Evolutionary conservation across 1,140 invertebrate genomes (phyloP), one percentile per base, ranked within the genome.

Genomic region (Papilio xuthus): DNA sequence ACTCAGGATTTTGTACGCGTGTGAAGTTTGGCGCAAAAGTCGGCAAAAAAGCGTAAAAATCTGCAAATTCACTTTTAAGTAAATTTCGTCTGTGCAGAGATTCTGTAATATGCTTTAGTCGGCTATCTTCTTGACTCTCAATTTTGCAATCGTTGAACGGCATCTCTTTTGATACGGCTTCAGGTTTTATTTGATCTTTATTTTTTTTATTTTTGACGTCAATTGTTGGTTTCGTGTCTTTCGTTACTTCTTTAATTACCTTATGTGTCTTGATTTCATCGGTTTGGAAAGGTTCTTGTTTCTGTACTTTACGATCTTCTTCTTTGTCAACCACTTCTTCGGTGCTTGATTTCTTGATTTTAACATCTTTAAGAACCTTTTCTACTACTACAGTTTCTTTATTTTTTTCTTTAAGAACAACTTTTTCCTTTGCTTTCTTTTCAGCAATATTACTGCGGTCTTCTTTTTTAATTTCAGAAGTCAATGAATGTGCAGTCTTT

Each of bases 1-100:
- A 96, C 86, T 95, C 95, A 42, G 94, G 89, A 89, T 96, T 94
- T 83, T 95, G 94, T 78, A 96, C 94, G 77, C 94, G 94, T 75
- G 95, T 95, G 85, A 96, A 96, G 94, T 96, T 96, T 79, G 95
- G 95, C 83, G 96, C 94, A 90, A 96, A 96, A 50, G 95, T 95
- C 74, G 96, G 96, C 80, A 96, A 90, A 82, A 94, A 95, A 79
- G 96, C 90, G 73, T 95, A 93, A 77, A 95, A 91, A 83, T 94
- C 93, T 84, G 95, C 95, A 85, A 95, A 95, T 84, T 94, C 90
- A 85, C 86, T 95, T 89, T 91, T 88, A 26, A 92, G 80, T 80
- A 92, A 85, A 81, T 92, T 94, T 79, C 89, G 87, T 80, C 92
- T 88, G 15, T 90, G 81, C 44, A 93, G 83, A 77, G 89, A 88